These are phyloP conservation scores for Artibeus jamaicensis DNA, from an alignment of 2,797 vertebrate genomes.

Conservation along the genomic window DNA sequence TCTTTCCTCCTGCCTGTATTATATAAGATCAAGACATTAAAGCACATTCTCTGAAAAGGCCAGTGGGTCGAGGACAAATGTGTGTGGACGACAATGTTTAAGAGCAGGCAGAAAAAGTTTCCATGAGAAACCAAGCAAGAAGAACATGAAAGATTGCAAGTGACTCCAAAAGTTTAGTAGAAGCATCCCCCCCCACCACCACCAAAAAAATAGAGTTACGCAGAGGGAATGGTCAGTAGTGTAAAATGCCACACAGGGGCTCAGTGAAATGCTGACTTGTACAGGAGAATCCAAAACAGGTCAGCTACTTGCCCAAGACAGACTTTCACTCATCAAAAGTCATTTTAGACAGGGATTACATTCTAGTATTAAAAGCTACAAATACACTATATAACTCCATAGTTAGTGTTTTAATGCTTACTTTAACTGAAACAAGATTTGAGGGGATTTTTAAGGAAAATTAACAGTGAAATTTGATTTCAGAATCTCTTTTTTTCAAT, in stretches of 20 bases:
- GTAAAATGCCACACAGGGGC: neutral
- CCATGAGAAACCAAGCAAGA: neutral
- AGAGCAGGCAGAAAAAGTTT: neutral
- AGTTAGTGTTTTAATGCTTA: neutral
- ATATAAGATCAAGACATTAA: neutral
- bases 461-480: neutral
- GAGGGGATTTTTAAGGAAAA: constrained; percentile 13
- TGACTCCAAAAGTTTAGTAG: neutral
- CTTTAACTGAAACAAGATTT: neutral
- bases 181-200: neutral
- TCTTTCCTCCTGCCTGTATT: neutral
- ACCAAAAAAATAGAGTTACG: neutral
- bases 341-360: neutral
- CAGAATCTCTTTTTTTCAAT: neutral
- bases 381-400: neutral
- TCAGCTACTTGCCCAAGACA: neutral
- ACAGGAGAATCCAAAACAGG: neutral
- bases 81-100: neutral
- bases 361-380: neutral
- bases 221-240: neutral
- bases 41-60: neutral
- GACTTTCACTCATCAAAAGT: neutral
- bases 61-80: neutral
- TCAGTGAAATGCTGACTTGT: neutral
- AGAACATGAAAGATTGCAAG: neutral